phyloP scores from a whole-genome alignment of 2,888 invertebrate species.

The Adela reaumurella region DNA sequence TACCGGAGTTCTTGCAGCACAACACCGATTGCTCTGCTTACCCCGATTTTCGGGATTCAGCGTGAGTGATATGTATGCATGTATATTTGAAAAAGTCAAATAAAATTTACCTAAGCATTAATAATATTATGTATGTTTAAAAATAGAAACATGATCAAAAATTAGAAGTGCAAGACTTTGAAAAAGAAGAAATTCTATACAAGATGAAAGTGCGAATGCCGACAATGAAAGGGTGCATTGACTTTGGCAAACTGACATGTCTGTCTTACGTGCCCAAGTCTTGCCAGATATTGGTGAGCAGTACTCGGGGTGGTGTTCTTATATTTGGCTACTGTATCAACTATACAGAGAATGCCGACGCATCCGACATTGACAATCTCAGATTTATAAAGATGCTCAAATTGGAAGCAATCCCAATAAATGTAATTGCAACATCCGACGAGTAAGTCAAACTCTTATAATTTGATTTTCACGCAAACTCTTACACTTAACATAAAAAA shows the following conservation, averaged over 20 bases:
- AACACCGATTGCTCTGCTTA: too few relatives aligned
- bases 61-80: too few relatives aligned
- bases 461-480: too few relatives aligned
- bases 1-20: too few relatives aligned
- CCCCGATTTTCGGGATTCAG: too few relatives aligned
- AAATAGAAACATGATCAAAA: neutral
- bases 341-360: slow-evolving; percentile 21
- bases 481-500: too few relatives aligned
- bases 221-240: slow-evolving; percentile 19
- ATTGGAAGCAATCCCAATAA: slow-evolving; percentile 34
- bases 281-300: slow-evolving; percentile 46
- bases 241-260: slow-evolving; percentile 41
- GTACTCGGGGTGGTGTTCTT: slow-evolving; percentile 42
- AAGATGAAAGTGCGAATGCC: slow-evolving; percentile 27
- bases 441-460: slow-evolving; percentile 46
- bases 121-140: too few relatives aligned
- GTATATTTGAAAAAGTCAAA: too few relatives aligned
- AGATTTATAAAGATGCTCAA: slow-evolving; percentile 48
- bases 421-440: slow-evolving; percentile 46
- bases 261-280: slow-evolving; percentile 48
- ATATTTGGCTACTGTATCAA: slow-evolving; percentile 50
- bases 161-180: slow-evolving; percentile 2
- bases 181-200: slow-evolving; percentile 14
- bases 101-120: too few relatives aligned
- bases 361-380: slow-evolving; percentile 26